These are phyloP conservation scores for Anguilla pacifica DNA, from an alignment of 2,797 vertebrate genomes.

Conservation along the genomic window DNA sequence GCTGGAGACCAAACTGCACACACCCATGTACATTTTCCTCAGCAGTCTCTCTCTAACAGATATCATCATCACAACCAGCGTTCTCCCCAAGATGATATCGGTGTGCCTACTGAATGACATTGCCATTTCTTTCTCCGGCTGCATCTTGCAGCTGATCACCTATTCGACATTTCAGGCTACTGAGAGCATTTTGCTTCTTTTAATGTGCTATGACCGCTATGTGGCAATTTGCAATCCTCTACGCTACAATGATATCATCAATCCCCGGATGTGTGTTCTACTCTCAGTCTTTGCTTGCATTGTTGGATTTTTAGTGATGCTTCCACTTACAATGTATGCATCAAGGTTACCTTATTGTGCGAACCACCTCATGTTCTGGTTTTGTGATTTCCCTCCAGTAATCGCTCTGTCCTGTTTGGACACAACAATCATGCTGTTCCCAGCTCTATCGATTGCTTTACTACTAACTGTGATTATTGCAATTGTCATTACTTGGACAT, in stretches of 20 bases:
- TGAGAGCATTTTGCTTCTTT: neutral
- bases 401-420: conserved; percentile 21
- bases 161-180: neutral
- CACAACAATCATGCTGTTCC: neutral
- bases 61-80: conserved; percentile 20
- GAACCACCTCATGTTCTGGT: neutral
- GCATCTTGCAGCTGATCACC: neutral
- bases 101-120: conserved; percentile 15
- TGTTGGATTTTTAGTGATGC: neutral
- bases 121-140: neutral
- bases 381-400: conserved; percentile 22
- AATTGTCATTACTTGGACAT: neutral
- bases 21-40: conserved; percentile 30
- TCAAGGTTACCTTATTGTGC: neutral
- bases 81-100: conserved; percentile 30
- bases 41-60: conserved; percentile 22
- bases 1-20: neutral
- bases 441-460: neutral
- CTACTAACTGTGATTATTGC: neutral
- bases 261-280: neutral
- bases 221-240: conserved; percentile 31
- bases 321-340: neutral
- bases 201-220: conserved; percentile 26
- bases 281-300: neutral
- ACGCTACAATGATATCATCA: conserved; percentile 23